Evolutionary conservation across 2,113 vertebrate genomes (phyloP).

Genomic region (Pavo muticus): DNA sequence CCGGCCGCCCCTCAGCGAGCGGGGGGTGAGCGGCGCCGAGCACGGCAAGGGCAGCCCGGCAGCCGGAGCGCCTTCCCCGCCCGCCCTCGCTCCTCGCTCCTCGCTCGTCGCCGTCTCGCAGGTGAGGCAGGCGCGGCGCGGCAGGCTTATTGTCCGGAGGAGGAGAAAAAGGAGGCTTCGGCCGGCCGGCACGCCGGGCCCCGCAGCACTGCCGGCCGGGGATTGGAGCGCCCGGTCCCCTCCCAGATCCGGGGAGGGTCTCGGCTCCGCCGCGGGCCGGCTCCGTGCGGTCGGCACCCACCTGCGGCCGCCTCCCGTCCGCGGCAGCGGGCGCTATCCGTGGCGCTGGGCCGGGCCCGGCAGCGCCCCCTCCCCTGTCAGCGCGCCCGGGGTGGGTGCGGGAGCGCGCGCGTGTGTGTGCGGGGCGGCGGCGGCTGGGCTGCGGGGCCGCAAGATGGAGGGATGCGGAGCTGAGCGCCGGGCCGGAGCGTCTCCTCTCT

Average conservation of each 20-base stretch:
- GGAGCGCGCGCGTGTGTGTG: not conserved
- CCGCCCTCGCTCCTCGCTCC: not conserved
- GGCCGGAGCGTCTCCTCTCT: not conserved
- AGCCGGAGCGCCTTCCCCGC: not conserved
- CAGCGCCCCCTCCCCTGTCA: not conserved
- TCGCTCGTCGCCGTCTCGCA: not conserved
- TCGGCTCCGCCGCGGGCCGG: not conserved
- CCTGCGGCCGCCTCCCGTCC: not conserved
- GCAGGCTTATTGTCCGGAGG: not conserved
- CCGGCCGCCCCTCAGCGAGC: no score
- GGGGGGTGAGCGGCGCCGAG: not conserved
- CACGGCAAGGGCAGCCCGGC: not conserved
- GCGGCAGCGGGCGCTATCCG: not conserved
- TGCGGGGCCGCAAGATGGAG: not conserved
- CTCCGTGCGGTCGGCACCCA: not conserved
- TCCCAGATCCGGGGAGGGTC: slow-evolving; percentile 62
- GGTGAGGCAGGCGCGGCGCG: slow-evolving; percentile 3
- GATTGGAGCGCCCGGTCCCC: slow-evolving; percentile 47
- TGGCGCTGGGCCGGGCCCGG: not conserved
- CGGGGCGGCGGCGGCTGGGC: no score
- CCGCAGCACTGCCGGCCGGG: not conserved
- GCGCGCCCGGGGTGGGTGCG: not conserved
- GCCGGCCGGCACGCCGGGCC: not conserved
- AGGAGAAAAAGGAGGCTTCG: not conserved
- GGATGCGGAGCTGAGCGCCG: not conserved